A percentile compares a stretch with the other conserved stretches of the same genome.
Conservation (phyloP, 2,113 vertebrate species). For the Craseonycteris thonglongyai region DNA sequence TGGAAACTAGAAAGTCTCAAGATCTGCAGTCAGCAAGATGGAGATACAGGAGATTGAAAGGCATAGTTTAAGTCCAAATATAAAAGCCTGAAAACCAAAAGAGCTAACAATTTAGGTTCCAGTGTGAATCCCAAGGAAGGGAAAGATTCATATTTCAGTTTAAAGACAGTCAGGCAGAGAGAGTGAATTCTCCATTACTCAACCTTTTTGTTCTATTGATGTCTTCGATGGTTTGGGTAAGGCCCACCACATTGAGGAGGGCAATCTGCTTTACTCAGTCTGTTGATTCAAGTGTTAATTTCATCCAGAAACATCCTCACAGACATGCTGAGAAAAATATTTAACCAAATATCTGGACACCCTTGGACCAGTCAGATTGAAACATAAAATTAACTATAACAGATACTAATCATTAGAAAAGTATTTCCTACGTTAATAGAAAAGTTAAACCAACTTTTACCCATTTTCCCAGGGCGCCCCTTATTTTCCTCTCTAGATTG, state of each 20-base stretch:
- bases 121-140: background rate
- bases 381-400: background rate
- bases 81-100: background rate
- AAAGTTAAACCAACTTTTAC: background rate
- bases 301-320: background rate
- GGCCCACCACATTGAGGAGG: background rate
- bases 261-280: background rate
- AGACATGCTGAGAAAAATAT: background rate
- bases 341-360: background rate
- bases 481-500: background rate
- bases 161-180: background rate
- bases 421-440: background rate
- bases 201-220: background rate
- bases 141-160: background rate
- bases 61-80: background rate
- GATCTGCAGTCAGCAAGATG: background rate
- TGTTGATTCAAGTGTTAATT: background rate
- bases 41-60: background rate
- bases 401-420: background rate
- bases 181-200: background rate
- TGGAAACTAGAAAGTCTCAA: background rate
- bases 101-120: background rate
- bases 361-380: background rate
- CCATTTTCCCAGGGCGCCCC: background rate
- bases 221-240: background rate